These are phyloP conservation scores for Eulemur macaco DNA, from an alignment of 2,113 vertebrate species.

Conservation along the genomic window DNA sequence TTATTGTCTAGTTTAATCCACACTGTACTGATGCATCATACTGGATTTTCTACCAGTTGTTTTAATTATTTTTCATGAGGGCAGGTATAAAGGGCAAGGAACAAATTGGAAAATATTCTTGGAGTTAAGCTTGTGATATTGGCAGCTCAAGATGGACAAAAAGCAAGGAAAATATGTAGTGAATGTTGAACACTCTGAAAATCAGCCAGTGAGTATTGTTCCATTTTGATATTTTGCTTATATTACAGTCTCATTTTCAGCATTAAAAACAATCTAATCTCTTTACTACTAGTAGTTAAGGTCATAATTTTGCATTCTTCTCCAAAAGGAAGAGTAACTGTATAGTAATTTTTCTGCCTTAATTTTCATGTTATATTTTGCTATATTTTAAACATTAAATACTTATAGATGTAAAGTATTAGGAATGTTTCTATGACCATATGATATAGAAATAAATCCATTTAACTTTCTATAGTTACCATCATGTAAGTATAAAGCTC, in stretches of 20 bases:
- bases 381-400: background rate
- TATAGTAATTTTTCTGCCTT: background rate
- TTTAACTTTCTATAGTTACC: background rate
- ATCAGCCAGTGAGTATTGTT: slow-evolving; percentile 43
- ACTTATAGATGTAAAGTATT: background rate
- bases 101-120: background rate
- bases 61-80: slow-evolving; percentile 36
- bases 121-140: background rate
- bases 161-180: slow-evolving; percentile 44
- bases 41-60: slow-evolving; percentile 8
- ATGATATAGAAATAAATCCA: background rate
- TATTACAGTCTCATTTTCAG: background rate
- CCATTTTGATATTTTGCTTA: background rate
- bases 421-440: slow-evolving; percentile 16
- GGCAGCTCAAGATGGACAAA: slow-evolving; percentile 45
- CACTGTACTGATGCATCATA: background rate
- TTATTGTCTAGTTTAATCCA: slow-evolving; percentile 46
- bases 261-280: background rate
- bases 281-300: background rate
- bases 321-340: background rate
- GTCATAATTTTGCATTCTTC: background rate
- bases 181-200: slow-evolving; percentile 22
- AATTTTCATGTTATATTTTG: background rate
- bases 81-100: slow-evolving; percentile 55
- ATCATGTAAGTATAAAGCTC: background rate